Evolutionary conservation across 2,113 vertebrate species (phyloP).

Genomic region (Procavia capensis): DNA sequence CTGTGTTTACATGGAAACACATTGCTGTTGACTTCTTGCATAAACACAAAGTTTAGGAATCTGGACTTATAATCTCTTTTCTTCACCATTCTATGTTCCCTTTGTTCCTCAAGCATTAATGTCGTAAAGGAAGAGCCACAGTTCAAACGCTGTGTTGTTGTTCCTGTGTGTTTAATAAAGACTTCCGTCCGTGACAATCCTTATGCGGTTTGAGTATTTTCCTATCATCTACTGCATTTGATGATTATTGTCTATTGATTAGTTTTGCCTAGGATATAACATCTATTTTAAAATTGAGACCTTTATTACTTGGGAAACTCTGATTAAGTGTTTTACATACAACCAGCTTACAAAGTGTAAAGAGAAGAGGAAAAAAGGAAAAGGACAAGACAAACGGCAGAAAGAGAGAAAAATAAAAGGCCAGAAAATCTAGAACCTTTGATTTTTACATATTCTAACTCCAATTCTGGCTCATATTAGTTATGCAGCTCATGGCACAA

Average conservation of each 20-base stretch:
- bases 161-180: background rate
- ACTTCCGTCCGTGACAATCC: background rate
- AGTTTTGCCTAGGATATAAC: background rate
- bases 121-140: background rate
- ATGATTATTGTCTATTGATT: background rate
- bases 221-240: background rate
- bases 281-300: background rate
- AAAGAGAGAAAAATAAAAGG: background rate
- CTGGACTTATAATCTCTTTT: background rate
- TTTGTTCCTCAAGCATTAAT: background rate
- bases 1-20: background rate
- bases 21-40: background rate
- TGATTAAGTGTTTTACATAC: background rate
- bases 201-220: background rate
- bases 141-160: background rate
- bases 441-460: background rate
- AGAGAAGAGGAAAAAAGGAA: background rate
- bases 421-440: background rate
- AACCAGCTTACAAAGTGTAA: background rate
- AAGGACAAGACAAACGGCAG: background rate
- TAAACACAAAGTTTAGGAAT: background rate
- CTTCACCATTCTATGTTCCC: background rate
- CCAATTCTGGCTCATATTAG: background rate
- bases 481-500: background rate
- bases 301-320: background rate